Evolutionary conservation across 1,140 invertebrate species (phyloP).

Genomic region (Chionoecetes opilio): DNA sequence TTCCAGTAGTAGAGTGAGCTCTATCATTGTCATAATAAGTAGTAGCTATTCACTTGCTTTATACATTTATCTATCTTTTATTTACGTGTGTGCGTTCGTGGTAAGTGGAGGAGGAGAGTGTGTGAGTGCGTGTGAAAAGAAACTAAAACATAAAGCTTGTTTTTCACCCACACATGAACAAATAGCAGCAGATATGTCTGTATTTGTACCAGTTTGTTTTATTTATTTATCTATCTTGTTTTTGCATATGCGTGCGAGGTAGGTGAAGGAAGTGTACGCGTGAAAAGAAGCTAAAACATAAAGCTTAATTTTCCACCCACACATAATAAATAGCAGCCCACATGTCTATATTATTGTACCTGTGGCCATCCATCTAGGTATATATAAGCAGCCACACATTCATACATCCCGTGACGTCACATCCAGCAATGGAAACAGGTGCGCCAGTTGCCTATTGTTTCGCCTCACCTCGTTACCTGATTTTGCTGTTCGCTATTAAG

Average conservation of each 20-base stretch:
- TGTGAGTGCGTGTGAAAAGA: too few species aligned
- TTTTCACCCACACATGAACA: not conserved
- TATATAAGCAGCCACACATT: too few species aligned
- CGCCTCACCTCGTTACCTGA: not conserved
- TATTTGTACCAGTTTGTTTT: too few species aligned
- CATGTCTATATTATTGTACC: not conserved
- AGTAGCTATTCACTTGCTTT: too few species aligned
- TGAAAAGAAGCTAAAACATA: not conserved
- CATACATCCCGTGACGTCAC: not conserved
- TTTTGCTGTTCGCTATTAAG: slow-evolving; percentile 3
- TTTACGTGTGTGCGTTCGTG: too few species aligned
- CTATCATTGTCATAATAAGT: too few species aligned
- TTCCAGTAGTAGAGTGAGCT: too few species aligned
- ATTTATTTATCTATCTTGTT: too few species aligned
- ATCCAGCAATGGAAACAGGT: not conserved
- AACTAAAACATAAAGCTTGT: not conserved
- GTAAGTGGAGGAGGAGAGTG: too few species aligned
- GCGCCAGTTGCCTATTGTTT: not conserved
- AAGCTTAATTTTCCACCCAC: not conserved
- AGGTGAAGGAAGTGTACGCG: too few species aligned
- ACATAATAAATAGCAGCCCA: not conserved
- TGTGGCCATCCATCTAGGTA: not conserved
- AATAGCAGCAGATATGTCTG: not conserved
- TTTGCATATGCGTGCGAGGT: too few species aligned
- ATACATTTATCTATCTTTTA: too few species aligned